phyloP scores from a whole-genome alignment of 1,140 invertebrate genomes.

The Heliconius congener region DNA sequence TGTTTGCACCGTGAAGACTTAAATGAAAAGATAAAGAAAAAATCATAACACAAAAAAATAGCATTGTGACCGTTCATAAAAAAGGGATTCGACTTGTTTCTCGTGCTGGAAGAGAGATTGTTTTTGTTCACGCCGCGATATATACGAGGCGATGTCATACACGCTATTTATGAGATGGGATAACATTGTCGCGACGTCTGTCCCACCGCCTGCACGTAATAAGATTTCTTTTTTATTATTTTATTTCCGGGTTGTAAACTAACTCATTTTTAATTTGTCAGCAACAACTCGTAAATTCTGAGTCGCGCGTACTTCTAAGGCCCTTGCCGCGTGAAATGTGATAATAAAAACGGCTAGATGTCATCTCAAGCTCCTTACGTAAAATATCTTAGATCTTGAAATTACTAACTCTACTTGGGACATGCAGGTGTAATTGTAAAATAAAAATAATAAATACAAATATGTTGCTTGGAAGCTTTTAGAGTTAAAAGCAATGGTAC shows the following conservation, averaged over 20 bases:
- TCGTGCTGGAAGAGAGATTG: conserved; percentile 67
- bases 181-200: conserved; percentile 72
- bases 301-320: conserved; percentile 49
- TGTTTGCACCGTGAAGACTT: conserved; percentile 48
- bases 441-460: not conserved
- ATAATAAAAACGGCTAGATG: conserved; percentile 22
- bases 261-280: conserved; percentile 77
- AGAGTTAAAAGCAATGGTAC: not conserved
- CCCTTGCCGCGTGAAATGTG: conserved; percentile 50
- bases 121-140: conserved; percentile 68
- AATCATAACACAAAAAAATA: conserved; percentile 57
- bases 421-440: not conserved
- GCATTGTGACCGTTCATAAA: conserved; percentile 65
- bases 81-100: conserved; percentile 72
- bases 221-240: conserved; percentile 65
- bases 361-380: not conserved
- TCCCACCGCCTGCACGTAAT: conserved; percentile 60
- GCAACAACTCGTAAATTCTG: conserved; percentile 64
- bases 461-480: not conserved
- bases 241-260: conserved; percentile 53
- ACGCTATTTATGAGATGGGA: conserved; percentile 75
- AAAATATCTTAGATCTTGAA: not conserved
- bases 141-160: conserved; percentile 69
- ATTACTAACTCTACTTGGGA: not conserved
- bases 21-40: conserved; percentile 61